phyloP scores from a whole-genome alignment of 2,888 invertebrate species.

The Luffia ferchaultella region DNA sequence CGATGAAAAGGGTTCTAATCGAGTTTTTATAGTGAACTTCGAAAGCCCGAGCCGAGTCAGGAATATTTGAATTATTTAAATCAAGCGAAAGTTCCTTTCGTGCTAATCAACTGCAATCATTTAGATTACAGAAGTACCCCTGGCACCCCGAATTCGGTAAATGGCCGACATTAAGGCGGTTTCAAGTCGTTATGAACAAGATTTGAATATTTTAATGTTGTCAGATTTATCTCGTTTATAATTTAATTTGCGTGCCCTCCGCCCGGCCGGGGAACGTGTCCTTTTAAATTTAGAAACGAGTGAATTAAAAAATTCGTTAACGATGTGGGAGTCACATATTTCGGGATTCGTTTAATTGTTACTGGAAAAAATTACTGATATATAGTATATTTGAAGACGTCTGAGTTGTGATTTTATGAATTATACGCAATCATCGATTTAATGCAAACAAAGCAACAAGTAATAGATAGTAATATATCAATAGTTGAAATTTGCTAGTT shows the following conservation, averaged over 20 bases:
- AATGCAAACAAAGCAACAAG: too few relatives aligned
- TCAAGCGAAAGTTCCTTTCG: constrained; percentile 8
- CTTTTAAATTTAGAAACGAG: background rate
- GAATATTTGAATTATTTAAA: constrained; percentile 11
- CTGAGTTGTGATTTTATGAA: too few relatives aligned
- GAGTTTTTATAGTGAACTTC: background rate
- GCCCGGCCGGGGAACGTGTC: background rate
- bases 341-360: too few relatives aligned
- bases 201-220: constrained; percentile 29
- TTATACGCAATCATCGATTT: too few relatives aligned
- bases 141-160: constrained; percentile 11
- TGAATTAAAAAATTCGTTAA: background rate
- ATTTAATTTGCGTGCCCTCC: constrained; percentile 20
- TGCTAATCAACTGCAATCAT: constrained; percentile 23
- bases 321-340: too few relatives aligned
- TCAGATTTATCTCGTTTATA: constrained; percentile 25
- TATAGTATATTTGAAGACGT: too few relatives aligned
- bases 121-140: constrained; percentile 18
- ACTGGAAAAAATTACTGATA: too few relatives aligned
- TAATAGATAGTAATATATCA: too few relatives aligned
- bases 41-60: background rate
- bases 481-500: too few relatives aligned
- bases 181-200: constrained; percentile 24
- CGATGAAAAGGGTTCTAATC: background rate
- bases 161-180: constrained; percentile 21